Evolutionary conservation across 2,888 invertebrate species (phyloP).

Genomic region (Amiota minor): DNA sequence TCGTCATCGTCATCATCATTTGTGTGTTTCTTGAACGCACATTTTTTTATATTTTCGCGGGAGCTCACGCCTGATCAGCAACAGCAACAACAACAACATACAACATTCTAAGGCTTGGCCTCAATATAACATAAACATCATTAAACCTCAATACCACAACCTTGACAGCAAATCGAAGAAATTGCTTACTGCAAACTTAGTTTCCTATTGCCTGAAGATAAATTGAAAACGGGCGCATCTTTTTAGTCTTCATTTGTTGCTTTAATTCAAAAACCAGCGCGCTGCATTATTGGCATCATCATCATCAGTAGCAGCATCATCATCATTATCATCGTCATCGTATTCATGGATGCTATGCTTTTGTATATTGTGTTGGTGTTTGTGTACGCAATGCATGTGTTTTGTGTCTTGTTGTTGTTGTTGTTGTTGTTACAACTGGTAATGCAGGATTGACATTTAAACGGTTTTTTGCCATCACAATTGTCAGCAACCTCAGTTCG

Average conservation of each 20-base stretch:
- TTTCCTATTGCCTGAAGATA: too few species aligned
- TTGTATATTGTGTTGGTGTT: background rate
- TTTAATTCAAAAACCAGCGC: background rate
- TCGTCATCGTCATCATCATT: too few species aligned
- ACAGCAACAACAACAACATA: constrained; percentile 9
- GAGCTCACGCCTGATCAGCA: background rate
- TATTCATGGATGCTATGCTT: too few species aligned
- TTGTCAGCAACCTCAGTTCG: background rate
- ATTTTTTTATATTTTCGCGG: background rate
- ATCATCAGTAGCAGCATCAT: constrained; percentile 5
- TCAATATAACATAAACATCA: constrained; percentile 23
- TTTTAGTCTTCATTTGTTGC: background rate
- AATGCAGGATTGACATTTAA: constrained; percentile 32
- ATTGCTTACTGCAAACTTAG: background rate
- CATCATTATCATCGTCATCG: constrained; percentile 4
- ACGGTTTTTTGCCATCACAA: constrained; percentile 24
- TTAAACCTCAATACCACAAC: background rate
- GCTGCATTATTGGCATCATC: too few species aligned
- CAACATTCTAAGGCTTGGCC: constrained; percentile 20
- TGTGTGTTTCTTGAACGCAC: background rate
- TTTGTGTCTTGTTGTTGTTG: background rate
- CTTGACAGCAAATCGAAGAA: constrained; percentile 4
- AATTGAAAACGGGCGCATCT: background rate
- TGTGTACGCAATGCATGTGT: too few species aligned
- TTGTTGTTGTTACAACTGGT: constrained; percentile 17